Percentiles rank a stretch among this genome's conserved stretches.
These are phyloP conservation scores for Onthophagus sagittarius DNA, from an alignment of 2,888 invertebrate genomes.

Conservation along the genomic window DNA sequence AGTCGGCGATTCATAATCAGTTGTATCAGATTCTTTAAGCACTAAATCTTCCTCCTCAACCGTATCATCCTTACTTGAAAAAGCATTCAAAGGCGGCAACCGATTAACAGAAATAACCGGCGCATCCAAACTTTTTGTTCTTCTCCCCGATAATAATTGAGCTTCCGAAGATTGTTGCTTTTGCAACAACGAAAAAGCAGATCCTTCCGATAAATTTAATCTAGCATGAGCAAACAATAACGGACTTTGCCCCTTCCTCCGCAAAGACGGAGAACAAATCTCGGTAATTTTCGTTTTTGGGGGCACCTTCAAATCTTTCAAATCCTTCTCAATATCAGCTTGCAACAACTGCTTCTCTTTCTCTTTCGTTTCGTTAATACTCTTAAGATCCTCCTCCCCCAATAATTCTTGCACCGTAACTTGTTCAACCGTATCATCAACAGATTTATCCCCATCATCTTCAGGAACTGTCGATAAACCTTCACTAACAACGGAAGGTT, in stretches of 20 bases:
- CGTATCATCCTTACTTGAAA: slow-evolving; percentile 86
- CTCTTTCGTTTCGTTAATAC: slow-evolving; percentile 38
- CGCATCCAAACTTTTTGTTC: slow-evolving; percentile 81
- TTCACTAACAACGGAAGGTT: slow-evolving; percentile 35
- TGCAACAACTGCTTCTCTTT: slow-evolving; percentile 42
- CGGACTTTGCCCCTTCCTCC: slow-evolving; percentile 70
- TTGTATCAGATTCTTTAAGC: slow-evolving; percentile 44
- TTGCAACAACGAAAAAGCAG: slow-evolving; percentile 69
- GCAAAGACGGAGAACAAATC: slow-evolving; percentile 62
- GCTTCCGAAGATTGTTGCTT: slow-evolving; percentile 74
- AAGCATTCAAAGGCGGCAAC: slow-evolving; percentile 78
- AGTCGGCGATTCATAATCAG: slow-evolving; percentile 23
- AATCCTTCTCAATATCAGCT: slow-evolving; percentile 46
- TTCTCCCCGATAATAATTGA: slow-evolving; percentile 63
- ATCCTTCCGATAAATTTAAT: slow-evolving; percentile 79
- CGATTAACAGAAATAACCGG: slow-evolving; percentile 77
- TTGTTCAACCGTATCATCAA: slow-evolving; percentile 44
- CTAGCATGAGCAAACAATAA: slow-evolving; percentile 76
- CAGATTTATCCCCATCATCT: slow-evolving; percentile 41
- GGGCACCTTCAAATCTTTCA: slow-evolving; percentile 45
- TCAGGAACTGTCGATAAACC: slow-evolving; percentile 39
- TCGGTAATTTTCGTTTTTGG: slow-evolving; percentile 60
- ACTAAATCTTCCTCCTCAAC: slow-evolving; percentile 66
- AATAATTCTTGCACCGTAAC: slow-evolving; percentile 47
- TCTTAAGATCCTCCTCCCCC: slow-evolving; percentile 31